phyloP scores from a whole-genome alignment of 1,140 invertebrate species.

The Bombyx mori region ASM3026992v2 NC_085117.1:20123501-20124000 shows the following conservation, averaged over 20 bases:
- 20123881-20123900: no score
- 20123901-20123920: no score
- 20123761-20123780: not conserved
- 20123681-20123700: slow-evolving; percentile 35
- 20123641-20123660: slow-evolving; percentile 43
- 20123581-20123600: not conserved
- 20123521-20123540: not conserved
- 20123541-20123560: not conserved
- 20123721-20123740: not conserved
- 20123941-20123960: no score
- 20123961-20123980: no score
- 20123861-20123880: no score
- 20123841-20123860: no score
- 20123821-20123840: no score
- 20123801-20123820: no score
- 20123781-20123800: not conserved
- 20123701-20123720: slow-evolving; percentile 3
- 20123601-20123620: slow-evolving; percentile 32
- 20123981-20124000: no score
- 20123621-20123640: slow-evolving; percentile 30
- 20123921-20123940: no score
- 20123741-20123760: not conserved
- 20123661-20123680: slow-evolving; percentile 49
- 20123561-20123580: not conserved
- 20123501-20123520: not conserved